Evolutionary conservation across 1,140 invertebrate genomes (phyloP), one percentile per base, ranked within the genome.

Genomic region (Pseudomyrmex cubaensis): DNA sequence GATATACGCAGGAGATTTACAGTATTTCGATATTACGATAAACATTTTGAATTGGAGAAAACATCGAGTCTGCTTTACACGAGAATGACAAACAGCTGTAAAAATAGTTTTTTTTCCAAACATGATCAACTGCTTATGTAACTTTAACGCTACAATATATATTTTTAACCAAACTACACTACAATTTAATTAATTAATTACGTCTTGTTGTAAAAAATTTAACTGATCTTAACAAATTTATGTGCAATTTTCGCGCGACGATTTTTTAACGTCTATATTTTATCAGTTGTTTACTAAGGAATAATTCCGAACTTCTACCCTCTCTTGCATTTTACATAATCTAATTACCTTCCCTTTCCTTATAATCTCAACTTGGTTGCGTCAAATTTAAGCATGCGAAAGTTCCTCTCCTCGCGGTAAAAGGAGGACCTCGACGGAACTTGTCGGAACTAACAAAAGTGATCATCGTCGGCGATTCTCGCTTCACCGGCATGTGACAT

Each of bases 371-470:
- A 59, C 20, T 78, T 9, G 7, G 15, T 48, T 10, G 2, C 20
- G 15, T 59, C 15, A 59, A n/a, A 59, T 17, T 57, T 48, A 57
- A 59, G 74, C 13, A n/a, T 52, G 44, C 56, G 15, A 62, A 61
- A 50, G 48, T 59, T 78, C 15, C 9, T 17, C 5, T 35, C 35
- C 35, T 35, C 10, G 61, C 15, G 13, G 20, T 25, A n/a, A 3
- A 4, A 13, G 3, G 66, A 50, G 10, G 20, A 8, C 10, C 2
- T 15, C 35, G 35, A 35, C 2, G 44, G 25, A 54, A 44, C 25
- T 22, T 46, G 52, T 56, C 48, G 64, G 20, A 69, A 59, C 56
- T 59, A 78, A n/a, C 17, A 59, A 9, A 59, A 70, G 15, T 15
- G 54, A 70, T 78, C 54, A 48, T 48, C 10, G 0, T 25, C 8